Evolutionary conservation across 1,140 invertebrate species (phyloP), one percentile per base, ranked within the genome.

Genomic region (Habropoda laboriosa): DNA sequence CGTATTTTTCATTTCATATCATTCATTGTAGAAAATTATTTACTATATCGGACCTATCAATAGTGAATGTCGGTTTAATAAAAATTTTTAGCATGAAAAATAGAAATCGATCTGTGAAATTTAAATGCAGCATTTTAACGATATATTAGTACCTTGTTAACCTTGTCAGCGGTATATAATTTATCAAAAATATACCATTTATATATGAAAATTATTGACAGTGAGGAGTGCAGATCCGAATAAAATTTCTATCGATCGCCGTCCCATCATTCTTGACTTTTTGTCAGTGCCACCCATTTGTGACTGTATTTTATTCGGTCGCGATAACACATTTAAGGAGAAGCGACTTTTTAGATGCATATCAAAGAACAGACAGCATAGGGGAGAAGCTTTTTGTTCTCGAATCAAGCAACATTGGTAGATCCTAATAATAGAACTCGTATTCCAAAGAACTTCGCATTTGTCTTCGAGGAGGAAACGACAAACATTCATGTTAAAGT

Each of bases 351-450:
- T 70, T 60, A 24, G 75, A 71, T 78, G 66, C 75, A 78, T 71
- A 78, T 71, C 67, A 78, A 71, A 78, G 67, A 78, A 71, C 42
- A 58, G 55, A 42, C 42, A 78, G 32, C 45, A 61, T 49, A 51
- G 35, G 67, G 35, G 57, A 71, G 55, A 60, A 61, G 45, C n/a
- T 60, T 78, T 78, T 70, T 61, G 42, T 71, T 71, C 55, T 49
- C 21, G 55, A 61, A 78, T 71, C 75, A 71, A 71, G 55, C 32
- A 77, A 78, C 75, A 71, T 78, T 47, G 42, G 53, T 71, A 58
- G 35, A 51, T 47, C 42, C 75, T 77, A 77, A 70, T 77, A 77
- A 77, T 77, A 77, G 75, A 77, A 77, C 55, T 49, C 35, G 75
- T 58, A 40, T 60, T 77, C 66, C 66, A 71, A 77, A 77, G 66